Base-by-base conservation (phyloP, 2,113 vertebrate species). In the Okapia johnstoni region DNA sequence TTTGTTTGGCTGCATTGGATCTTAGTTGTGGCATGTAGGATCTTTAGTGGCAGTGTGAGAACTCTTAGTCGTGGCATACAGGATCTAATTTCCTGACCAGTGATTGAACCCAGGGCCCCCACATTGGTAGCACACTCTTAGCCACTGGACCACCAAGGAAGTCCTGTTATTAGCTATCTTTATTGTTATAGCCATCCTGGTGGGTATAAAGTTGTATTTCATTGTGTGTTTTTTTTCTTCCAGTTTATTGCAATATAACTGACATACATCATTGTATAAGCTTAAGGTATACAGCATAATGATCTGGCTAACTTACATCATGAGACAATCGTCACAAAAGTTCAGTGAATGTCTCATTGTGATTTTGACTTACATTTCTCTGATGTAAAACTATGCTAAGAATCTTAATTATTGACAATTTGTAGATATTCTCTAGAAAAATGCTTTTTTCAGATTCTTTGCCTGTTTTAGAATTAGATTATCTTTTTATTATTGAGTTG, bases 401-500 rank as follows among this genome's bases (percentile, higher is more conserved):
- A 7, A 30, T 46, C 43, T 84, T 70, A 88, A 88, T 70, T 70
- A 79, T 3, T 50, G 28, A 54, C 1, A 14, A 80, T 85, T 9
- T 55, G 12, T 48, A 54, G 16, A 58, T 52, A 80, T 76, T 63
- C 26, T 33, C 46, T 50, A n/a, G 73, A 83, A 70, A 88, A 88
- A 66, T 9, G 17, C 48, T 48, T 79, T 91, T 46, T 93, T 80
- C 55, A 40, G 55, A 50, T 81, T n/a, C n/a, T 80, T 89, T 89
- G 43, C 26, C 63, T 76, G 26, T 21, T 61, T 76, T 76, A 83
- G 25, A 88, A 60, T 19, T 55, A 57, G 40, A n/a, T 81, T 80
- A 80, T 80, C 30, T 58, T 70, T 36, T 80, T 54, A 40, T 54
- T 85, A 28, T 16, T 92, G n/a, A 88, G 43, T 14, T 54, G 14